Evolutionary conservation across 2,113 vertebrate genomes (phyloP).

Genomic region (Albula glossodonta): DNA sequence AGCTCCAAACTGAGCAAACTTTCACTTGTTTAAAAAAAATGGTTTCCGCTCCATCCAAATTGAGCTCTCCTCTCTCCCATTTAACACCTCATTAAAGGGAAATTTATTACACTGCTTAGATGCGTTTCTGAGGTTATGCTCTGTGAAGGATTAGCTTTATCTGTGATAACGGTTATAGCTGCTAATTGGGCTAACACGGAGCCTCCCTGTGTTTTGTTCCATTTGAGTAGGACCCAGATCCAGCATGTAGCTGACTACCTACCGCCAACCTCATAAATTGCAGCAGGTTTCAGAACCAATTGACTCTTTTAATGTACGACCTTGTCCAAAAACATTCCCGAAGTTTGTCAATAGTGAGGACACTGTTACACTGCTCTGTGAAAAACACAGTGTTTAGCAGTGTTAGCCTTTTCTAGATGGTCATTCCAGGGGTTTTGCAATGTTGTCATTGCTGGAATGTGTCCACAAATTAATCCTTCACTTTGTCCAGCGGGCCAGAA

Average conservation of each 20-base stretch:
- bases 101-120: constrained; percentile 18
- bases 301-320: neutral
- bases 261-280: neutral
- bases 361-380: neutral
- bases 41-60: constrained; percentile 18
- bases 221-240: neutral
- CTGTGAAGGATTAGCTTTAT: constrained; percentile 22
- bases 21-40: constrained; percentile 18
- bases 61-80: constrained; percentile 4
- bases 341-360: neutral
- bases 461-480: neutral
- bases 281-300: neutral
- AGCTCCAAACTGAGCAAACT: constrained; percentile 24
- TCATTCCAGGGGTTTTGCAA: neutral
- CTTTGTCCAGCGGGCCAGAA: neutral
- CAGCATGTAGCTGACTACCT: neutral
- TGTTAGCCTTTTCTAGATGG: neutral
- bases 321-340: neutral
- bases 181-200: constrained; percentile 13
- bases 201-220: neutral
- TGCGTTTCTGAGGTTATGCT: constrained; percentile 19
- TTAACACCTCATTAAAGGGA: constrained; percentile 25
- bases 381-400: neutral
- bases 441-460: neutral
- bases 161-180: constrained; percentile 10